Evolutionary conservation across 1,140 invertebrate genomes (phyloP), one percentile per base, ranked within the genome.

Genomic region (Apolygus lucorum): DNA sequence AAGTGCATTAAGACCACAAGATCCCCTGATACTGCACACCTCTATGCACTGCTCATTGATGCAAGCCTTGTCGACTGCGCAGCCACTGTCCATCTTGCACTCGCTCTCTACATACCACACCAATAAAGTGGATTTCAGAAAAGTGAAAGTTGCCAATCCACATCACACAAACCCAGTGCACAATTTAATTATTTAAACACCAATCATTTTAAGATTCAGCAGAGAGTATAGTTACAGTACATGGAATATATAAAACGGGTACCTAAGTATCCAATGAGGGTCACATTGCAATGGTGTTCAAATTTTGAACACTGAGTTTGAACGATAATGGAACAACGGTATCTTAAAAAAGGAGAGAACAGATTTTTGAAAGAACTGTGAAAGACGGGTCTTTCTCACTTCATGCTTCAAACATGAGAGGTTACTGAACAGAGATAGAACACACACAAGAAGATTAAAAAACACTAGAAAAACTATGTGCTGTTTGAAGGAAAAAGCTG

Each of bases 51-150:
- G 83, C 77, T 86, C 84, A 81, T 90, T 88, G 79, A 93, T 87
- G 84, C 93, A 96, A 77, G 91, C 90, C 83, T 92, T 91, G 80
- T 94, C 91, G 81, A 89, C 88, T 72, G 91, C 86, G 83, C 93
- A 96, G 81, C 94, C 91, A 82, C 86, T 84, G 84, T 95, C 91
- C 79, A 87, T 89, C 81, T 88, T 88, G 83, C 93, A 95, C 86
- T 92, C 88, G 83, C 88, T 88, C 83, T 91, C 90, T 92, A 66
- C 64, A 66, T 66, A 66, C 64, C 64, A 66, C 64, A 59, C 64
- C 27, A 64, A 86, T 28, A 28, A 66, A 66, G 26, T 66, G 29
- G 27, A 66, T 34, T 66, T 26, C 21, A 66, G 29, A 26, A 66
- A 66, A 66, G 64, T 66, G n/a, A 42, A 66, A 66, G 34, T 49